phyloP scores from a whole-genome alignment of 2,888 invertebrate species.

The Sisyra terminalis region DNA sequence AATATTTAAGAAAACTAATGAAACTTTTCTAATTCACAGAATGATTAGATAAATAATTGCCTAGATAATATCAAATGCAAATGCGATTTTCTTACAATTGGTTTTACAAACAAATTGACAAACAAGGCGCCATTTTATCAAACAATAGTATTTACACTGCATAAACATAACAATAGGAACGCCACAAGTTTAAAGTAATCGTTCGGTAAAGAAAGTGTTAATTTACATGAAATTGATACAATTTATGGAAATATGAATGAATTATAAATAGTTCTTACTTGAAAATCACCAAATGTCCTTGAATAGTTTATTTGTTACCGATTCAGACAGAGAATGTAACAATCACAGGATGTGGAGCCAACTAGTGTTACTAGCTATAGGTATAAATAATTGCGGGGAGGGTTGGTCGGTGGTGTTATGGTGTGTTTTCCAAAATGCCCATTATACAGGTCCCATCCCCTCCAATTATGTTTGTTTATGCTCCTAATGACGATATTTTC shows the following conservation, averaged over 20 bases:
- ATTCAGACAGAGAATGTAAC: constrained; percentile 12
- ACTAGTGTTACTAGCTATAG: constrained; percentile 3
- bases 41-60: too few species aligned
- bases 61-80: too few species aligned
- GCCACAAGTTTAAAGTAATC: neutral
- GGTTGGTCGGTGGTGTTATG: neutral
- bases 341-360: constrained; percentile 11
- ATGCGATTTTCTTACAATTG: too few species aligned
- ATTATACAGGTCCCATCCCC: too few species aligned
- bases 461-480: too few species aligned
- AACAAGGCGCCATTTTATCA: constrained; percentile 9
- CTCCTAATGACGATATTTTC: too few species aligned
- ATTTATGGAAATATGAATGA: neutral
- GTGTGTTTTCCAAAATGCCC: too few species aligned
- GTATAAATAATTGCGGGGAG: constrained; percentile 4
- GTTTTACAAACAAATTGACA: neutral
- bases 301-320: constrained; percentile 13
- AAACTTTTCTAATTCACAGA: neutral
- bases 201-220: neutral
- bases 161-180: constrained; percentile 7
- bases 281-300: constrained; percentile 8
- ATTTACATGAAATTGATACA: neutral
- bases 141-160: constrained; percentile 6
- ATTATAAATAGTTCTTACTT: too few species aligned
- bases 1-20: neutral